Conservation (phyloP, 2,797 vertebrate genomes). For the Smutsia gigantea region DNA sequence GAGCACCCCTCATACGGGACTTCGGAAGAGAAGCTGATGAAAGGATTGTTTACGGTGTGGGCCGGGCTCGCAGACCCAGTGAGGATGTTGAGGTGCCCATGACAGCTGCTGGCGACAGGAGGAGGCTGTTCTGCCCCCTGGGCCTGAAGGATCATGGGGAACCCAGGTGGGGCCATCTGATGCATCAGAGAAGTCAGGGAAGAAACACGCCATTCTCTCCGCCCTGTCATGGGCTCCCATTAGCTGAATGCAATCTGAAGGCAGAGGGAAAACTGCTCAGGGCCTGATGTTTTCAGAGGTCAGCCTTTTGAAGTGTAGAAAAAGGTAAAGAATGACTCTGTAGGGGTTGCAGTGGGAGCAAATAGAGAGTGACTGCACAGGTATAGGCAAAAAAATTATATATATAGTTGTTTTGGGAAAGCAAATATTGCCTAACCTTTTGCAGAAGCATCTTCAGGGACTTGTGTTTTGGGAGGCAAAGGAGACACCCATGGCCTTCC, state of each 20-base stretch:
- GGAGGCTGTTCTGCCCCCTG: no score
- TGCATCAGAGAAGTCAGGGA: not conserved
- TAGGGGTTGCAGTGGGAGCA: not conserved
- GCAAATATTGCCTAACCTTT: not conserved
- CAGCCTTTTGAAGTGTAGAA: not conserved
- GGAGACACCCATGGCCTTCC: not conserved
- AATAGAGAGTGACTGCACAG: not conserved
- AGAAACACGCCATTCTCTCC: no score
- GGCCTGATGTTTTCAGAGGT: not conserved
- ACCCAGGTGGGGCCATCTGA: no score
- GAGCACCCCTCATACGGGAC: not conserved
- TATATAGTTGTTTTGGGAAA: not conserved
- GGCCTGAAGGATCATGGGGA: not conserved
- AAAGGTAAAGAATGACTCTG: not conserved
- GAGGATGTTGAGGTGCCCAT: not conserved
- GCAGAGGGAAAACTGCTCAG: not conserved
- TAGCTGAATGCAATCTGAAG: not conserved
- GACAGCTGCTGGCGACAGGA: not conserved
- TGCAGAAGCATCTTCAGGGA: not conserved
- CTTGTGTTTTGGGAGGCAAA: not conserved
- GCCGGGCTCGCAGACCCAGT: not conserved
- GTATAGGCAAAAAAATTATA: not conserved
- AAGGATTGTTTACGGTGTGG: not conserved
- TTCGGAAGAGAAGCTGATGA: not conserved
- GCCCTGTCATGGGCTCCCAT: not conserved